A percentile compares a stretch with the other conserved stretches of the same genome.
Conservation (phyloP, 1,140 invertebrate species). For the Vollenhovia emeryi region DNA sequence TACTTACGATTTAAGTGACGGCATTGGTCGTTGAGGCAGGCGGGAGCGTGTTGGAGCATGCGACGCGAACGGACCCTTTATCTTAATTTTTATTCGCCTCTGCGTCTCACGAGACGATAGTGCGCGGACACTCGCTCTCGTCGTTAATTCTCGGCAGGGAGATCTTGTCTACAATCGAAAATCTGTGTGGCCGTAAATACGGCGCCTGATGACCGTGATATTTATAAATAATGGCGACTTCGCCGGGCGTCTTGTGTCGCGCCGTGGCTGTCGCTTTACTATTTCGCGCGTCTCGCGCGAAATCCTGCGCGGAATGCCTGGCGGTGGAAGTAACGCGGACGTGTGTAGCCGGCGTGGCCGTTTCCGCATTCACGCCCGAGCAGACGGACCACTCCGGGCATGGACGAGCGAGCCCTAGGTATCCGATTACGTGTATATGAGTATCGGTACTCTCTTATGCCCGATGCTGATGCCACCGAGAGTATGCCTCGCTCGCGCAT, state of each 20-base stretch:
- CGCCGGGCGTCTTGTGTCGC: not conserved
- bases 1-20: too few species aligned
- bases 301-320: slow-evolving; percentile 9
- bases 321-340: slow-evolving; percentile 23
- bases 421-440: slow-evolving; percentile 65
- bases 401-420: slow-evolving; percentile 38
- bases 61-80: too few species aligned
- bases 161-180: not conserved
- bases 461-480: slow-evolving; percentile 43
- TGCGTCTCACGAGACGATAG: not conserved
- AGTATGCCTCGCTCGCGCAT: slow-evolving; percentile 24
- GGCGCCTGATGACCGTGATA: too few species aligned
- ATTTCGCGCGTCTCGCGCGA: slow-evolving; percentile 8
- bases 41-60: too few species aligned
- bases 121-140: not conserved
- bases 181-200: too few species aligned
- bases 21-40: too few species aligned
- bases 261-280: not conserved
- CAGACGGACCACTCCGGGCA: slow-evolving; percentile 42
- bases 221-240: not conserved
- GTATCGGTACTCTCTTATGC: slow-evolving; percentile 40
- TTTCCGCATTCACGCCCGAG: slow-evolving; percentile 72
- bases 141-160: slow-evolving; percentile 11
- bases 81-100: slow-evolving; percentile 30
- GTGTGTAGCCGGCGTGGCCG: slow-evolving; percentile 43